Conservation (phyloP, 2,113 vertebrate genomes). For the Myotis yumanensis region DNA sequence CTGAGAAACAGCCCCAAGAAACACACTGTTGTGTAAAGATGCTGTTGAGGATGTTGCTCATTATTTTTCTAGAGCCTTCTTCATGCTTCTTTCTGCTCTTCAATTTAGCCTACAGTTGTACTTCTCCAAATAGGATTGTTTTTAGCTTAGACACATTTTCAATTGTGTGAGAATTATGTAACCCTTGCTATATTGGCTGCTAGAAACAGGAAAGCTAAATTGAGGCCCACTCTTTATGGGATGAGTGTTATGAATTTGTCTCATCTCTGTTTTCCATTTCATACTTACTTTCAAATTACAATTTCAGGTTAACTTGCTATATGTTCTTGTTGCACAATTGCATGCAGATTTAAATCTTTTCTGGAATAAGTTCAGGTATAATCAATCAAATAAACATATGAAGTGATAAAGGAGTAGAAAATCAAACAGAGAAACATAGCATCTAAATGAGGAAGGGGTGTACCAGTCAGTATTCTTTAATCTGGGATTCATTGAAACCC, state of each 20-base stretch:
- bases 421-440: not conserved
- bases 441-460: not conserved
- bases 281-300: not conserved
- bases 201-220: constrained; percentile 31
- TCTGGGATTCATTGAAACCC: not conserved
- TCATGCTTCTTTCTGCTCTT: not conserved
- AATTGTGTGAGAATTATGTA: not conserved
- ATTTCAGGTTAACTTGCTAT: not conserved
- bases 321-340: not conserved
- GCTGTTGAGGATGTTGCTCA: not conserved
- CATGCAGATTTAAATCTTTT: not conserved
- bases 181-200: not conserved
- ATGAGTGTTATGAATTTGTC: constrained; percentile 19
- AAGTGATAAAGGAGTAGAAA: not conserved
- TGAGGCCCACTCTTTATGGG: not conserved
- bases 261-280: constrained; percentile 36
- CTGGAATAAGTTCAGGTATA: not conserved
- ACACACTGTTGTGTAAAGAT: not conserved
- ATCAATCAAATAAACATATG: constrained; percentile 37
- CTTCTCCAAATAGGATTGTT: not conserved
- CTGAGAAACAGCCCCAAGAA: constrained; percentile 10
- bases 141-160: constrained; percentile 11
- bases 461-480: not conserved
- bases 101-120: not conserved
- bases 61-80: not conserved